Base-by-base conservation (phyloP, 2,797 vertebrate genomes). In the Meriones psammophilus region DNA sequence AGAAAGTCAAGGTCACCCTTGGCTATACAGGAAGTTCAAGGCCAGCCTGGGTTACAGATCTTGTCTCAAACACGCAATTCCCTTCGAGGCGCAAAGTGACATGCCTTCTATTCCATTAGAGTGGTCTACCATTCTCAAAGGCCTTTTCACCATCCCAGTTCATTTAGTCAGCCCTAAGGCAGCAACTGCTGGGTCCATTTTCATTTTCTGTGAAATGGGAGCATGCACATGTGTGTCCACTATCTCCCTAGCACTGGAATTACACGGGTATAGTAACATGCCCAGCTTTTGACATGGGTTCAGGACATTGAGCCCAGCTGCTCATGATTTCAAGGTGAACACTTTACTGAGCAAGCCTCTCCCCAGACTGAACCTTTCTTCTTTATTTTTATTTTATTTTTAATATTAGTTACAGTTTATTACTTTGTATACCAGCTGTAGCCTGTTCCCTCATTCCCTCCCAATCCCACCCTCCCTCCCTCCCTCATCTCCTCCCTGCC, bases 51-150 rank as follows among this genome's bases (percentile, higher is more conserved):
- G 68, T 42, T 56, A 56, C 20, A 17, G 66, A 71, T 24, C 84
- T 33, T 56, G 18, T 24, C 78, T 36, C 33, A 58, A 50, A 9
- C 46, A 50, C 9, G 33, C 94, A 96, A 88, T 56, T n/a, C 18
- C 2, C 26, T 69, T 42, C 73, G 71, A 73, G 74, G 89, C 79
- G 86, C 88, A 74, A 68, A 95, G 83, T n/a, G 9, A 87, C 73
- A 46, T 36, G 80, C 20, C 85, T 95, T 76, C 36, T 13, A 3
- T 7, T 88, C 30, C 18, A 26, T 46, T 9, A 56, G 8, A 10
- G n/a, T n/a, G n/a, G 83, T 46, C 95, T 33, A 26, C 10, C 4
- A n/a, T 66, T 77, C 73, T 39, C 39, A 10, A 60, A 26, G 24
- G 56, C 28, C 2, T 0, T 17, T n/a, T 39, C 39, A 5, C 46